phyloP scores from a whole-genome alignment of 2,113 vertebrate species.

The Macrotus californicus region DNA sequence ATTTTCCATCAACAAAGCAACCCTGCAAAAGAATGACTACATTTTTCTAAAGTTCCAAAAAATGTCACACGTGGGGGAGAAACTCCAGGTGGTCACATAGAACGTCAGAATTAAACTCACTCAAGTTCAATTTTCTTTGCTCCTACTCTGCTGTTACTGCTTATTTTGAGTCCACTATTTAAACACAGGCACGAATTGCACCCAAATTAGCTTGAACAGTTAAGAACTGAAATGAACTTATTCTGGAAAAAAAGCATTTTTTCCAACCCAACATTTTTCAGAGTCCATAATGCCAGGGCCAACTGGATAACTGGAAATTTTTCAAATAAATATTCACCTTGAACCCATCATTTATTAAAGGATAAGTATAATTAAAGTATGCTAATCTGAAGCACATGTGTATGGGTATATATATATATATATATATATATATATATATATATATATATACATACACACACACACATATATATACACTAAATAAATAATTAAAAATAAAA shows the following conservation, averaged over 20 bases:
- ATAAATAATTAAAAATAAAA: background rate
- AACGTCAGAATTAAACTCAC: background rate
- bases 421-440: too few relatives aligned
- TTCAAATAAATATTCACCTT: background rate
- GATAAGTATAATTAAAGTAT: background rate
- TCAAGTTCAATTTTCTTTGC: background rate
- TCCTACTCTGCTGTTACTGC: background rate
- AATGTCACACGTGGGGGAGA: background rate
- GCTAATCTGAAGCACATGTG: background rate
- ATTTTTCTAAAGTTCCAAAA: conserved; percentile 1
- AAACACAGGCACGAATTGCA: background rate
- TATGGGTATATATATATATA: background rate
- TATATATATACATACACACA: background rate
- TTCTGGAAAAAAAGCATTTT: background rate
- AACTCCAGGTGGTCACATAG: background rate
- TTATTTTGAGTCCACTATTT: background rate
- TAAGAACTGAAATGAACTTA: background rate
- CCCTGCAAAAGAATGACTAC: conserved; percentile 10
- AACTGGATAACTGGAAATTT: background rate
- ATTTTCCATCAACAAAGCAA: background rate
- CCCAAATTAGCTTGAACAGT: background rate
- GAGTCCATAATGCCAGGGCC: background rate
- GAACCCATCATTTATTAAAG: background rate
- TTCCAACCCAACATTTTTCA: background rate
- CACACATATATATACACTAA: background rate